phyloP scores from a whole-genome alignment of 2,797 vertebrate genomes.

The Phalanger gymnotis region DNA sequence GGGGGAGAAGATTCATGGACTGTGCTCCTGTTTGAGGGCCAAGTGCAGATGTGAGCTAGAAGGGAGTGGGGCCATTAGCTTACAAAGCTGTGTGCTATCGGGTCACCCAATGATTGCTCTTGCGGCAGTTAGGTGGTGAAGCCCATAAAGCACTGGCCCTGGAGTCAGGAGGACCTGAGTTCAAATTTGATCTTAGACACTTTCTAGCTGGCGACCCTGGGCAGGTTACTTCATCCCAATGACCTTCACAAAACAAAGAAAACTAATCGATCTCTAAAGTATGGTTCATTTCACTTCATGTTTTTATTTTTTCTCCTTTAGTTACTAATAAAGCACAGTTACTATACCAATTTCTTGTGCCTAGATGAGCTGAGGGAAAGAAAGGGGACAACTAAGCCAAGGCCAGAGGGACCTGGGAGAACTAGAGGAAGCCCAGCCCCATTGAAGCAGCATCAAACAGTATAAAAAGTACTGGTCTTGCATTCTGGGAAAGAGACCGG shows the following conservation, averaged over 20 bases:
- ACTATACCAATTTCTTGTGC: not conserved
- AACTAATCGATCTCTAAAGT: not conserved
- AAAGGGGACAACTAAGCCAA: not conserved
- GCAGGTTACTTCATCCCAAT: not conserved
- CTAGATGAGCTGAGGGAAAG: not conserved
- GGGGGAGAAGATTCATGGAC: not conserved
- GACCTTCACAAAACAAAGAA: too few relatives aligned
- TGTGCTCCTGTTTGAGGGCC: not conserved
- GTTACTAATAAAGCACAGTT: not conserved
- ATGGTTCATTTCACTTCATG: not conserved
- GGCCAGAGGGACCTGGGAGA: not conserved
- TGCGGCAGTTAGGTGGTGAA: not conserved
- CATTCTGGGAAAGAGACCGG: not conserved
- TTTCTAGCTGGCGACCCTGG: not conserved
- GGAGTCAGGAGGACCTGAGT: not conserved
- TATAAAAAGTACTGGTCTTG: not conserved
- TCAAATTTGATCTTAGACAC: not conserved
- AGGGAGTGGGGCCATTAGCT: not conserved
- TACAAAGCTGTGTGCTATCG: not conserved
- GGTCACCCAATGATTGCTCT: too few relatives aligned
- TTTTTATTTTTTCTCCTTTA: not conserved
- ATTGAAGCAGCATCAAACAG: not conserved
- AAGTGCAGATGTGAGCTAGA: not conserved
- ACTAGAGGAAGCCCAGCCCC: not conserved
- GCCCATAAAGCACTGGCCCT: not conserved